These are phyloP conservation scores for Echeneis naucrates DNA, from an alignment of 2,797 vertebrate species.

Conservation along the genomic window DNA sequence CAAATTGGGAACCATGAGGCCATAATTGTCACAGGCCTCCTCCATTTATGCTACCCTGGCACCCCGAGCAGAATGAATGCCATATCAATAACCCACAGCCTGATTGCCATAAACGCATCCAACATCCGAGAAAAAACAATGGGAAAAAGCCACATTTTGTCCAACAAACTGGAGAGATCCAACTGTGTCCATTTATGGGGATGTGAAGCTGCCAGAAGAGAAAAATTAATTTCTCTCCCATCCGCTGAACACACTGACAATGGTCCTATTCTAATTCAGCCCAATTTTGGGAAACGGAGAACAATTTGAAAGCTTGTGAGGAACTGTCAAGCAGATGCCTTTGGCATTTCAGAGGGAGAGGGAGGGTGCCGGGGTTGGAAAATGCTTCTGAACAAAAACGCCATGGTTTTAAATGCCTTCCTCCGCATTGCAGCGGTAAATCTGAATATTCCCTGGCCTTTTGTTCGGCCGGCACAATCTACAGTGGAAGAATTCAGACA, in stretches of 20 bases:
- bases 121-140: conserved; percentile 36
- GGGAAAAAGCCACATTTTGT: conserved; percentile 23
- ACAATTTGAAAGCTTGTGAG: conserved; percentile 80
- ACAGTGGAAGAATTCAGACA: conserved; percentile 66
- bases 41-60: conserved; percentile 44
- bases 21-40: conserved; percentile 43
- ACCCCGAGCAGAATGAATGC: conserved; percentile 26
- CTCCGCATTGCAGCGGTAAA: conserved; percentile 59
- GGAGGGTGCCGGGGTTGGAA: conserved; percentile 75
- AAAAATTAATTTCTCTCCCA: conserved; percentile 54
- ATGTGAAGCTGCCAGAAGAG: conserved; percentile 40
- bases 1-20: conserved; percentile 49
- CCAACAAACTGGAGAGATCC: conserved; percentile 24
- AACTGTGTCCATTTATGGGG: conserved; percentile 33
- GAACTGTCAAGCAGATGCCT: conserved; percentile 66
- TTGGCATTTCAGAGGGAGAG: conserved; percentile 79
- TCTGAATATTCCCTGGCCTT: conserved; percentile 67
- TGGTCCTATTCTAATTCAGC: conserved; percentile 67
- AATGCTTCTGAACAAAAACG: conserved; percentile 80
- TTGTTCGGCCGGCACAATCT: conserved; percentile 57
- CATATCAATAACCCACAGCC: conserved; percentile 35
- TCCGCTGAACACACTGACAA: conserved; percentile 61
- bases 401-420: conserved; percentile 69
- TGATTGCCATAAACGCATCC: conserved; percentile 47
- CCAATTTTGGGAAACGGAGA: conserved; percentile 72